Evolutionary conservation across 2,888 invertebrate species (phyloP).

Genomic region (Tridacna gigas): DNA sequence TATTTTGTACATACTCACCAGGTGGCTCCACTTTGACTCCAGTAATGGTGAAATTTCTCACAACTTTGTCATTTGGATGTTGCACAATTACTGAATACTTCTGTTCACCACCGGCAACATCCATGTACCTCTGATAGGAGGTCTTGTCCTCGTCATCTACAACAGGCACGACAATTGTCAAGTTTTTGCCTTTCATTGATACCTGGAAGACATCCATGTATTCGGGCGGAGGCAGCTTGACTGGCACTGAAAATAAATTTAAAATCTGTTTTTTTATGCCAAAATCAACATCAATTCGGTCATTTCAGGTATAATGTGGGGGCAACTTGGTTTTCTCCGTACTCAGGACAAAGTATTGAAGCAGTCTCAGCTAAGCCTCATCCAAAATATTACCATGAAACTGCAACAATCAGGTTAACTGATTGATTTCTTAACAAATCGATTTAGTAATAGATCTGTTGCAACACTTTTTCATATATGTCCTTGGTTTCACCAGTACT

Average conservation of each 20-base stretch:
- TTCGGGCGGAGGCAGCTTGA: not conserved
- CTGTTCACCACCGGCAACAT: not conserved
- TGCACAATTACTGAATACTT: conserved; percentile 11
- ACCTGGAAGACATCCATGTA: conserved; percentile 5
- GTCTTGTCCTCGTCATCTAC: conserved; percentile 17
- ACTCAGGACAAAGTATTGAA: no score
- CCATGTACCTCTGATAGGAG: conserved; percentile 7
- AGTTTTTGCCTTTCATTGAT: conserved; percentile 14
- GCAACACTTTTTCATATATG: no score
- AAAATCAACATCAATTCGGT: not conserved
- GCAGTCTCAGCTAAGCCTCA: no score
- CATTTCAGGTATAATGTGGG: no score
- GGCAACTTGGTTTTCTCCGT: no score
- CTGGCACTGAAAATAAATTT: conserved; percentile 12
- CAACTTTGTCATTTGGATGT: conserved; percentile 39
- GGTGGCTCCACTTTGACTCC: conserved; percentile 39
- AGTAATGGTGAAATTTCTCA: conserved; percentile 34
- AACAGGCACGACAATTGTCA: conserved; percentile 45
- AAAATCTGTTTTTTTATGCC: not conserved
- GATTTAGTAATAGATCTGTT: no score
- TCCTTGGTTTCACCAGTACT: no score
- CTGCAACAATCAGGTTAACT: no score
- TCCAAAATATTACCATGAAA: no score
- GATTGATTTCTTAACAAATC: no score
- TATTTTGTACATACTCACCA: conserved; percentile 16